These are phyloP conservation scores for Hemibagrus wyckioides DNA, from an alignment of 2,113 vertebrate species.

Conservation along the genomic window DNA sequence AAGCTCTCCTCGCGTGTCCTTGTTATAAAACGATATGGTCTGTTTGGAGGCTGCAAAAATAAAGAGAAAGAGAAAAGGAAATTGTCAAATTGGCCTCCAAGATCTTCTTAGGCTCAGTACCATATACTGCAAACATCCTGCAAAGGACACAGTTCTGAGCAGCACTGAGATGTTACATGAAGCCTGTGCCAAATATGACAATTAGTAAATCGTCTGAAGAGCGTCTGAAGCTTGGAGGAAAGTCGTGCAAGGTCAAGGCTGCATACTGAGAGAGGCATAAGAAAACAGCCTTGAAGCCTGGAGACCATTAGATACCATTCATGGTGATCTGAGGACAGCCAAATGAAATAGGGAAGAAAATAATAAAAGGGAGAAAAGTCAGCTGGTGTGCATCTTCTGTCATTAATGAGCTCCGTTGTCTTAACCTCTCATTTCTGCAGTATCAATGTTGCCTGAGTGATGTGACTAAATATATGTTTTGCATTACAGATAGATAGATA, in stretches of 20 bases:
- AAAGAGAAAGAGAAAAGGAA: slow-evolving; percentile 46
- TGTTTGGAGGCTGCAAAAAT: slow-evolving; percentile 81
- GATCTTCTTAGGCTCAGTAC: not conserved
- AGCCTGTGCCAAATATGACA: not conserved
- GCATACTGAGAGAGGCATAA: slow-evolving; percentile 10
- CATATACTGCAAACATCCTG: slow-evolving; percentile 33
- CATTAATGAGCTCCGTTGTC: not conserved
- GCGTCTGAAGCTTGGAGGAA: not conserved
- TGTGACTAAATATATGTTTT: too few relatives aligned
- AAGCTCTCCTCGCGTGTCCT: slow-evolving; percentile 83
- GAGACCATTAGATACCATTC: slow-evolving; percentile 39
- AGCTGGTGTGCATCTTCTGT: slow-evolving; percentile 35
- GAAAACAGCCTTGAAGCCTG: slow-evolving; percentile 10
- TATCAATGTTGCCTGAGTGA: not conserved
- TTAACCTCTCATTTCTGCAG: not conserved
- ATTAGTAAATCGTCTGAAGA: not conserved
- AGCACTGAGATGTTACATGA: slow-evolving; percentile 26
- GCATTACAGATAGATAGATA: not conserved
- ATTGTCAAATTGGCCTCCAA: not conserved
- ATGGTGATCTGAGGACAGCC: slow-evolving; percentile 19
- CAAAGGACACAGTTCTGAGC: slow-evolving; percentile 5
- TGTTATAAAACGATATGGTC: slow-evolving; percentile 94
- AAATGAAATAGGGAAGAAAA: slow-evolving; percentile 10
- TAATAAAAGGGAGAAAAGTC: not conserved
- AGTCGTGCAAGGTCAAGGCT: slow-evolving; percentile 34